Conservation (phyloP, 2,888 invertebrate species). For the Sphinx pinastri region DNA sequence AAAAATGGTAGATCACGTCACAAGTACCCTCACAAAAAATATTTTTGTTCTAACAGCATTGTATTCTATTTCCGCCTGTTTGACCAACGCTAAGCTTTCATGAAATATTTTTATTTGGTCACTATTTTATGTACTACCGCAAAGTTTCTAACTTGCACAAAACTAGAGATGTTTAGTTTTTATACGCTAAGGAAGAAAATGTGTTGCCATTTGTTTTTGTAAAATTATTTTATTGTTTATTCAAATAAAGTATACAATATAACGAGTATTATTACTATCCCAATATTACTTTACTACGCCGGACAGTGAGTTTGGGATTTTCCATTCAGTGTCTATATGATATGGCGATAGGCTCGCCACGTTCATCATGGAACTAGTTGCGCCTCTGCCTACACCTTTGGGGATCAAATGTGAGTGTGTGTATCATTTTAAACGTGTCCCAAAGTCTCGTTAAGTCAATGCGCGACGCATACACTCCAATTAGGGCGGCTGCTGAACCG, state of each 20-base stretch:
- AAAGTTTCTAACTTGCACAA: conserved; percentile 18
- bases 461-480: not conserved
- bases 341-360: too few species aligned
- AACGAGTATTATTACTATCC: conserved; percentile 31
- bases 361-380: too few species aligned
- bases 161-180: conserved; percentile 5
- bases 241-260: conserved; percentile 43
- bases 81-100: not conserved
- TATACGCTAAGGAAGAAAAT: conserved; percentile 1
- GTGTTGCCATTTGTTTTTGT: conserved; percentile 30
- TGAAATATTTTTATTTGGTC: too few species aligned
- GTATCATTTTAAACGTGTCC: too few species aligned
- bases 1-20: too few species aligned
- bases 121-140: not conserved
- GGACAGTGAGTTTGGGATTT: too few species aligned
- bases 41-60: too few species aligned
- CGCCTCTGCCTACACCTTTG: too few species aligned
- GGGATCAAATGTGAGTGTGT: too few species aligned
- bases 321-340: too few species aligned
- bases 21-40: too few species aligned
- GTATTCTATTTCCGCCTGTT: not conserved
- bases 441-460: too few species aligned
- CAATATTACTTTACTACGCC: not conserved
- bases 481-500: not conserved
- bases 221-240: conserved; percentile 35